Evolutionary conservation across 2,113 vertebrate species (phyloP).

Genomic region (Neotoma lepida): DNA sequence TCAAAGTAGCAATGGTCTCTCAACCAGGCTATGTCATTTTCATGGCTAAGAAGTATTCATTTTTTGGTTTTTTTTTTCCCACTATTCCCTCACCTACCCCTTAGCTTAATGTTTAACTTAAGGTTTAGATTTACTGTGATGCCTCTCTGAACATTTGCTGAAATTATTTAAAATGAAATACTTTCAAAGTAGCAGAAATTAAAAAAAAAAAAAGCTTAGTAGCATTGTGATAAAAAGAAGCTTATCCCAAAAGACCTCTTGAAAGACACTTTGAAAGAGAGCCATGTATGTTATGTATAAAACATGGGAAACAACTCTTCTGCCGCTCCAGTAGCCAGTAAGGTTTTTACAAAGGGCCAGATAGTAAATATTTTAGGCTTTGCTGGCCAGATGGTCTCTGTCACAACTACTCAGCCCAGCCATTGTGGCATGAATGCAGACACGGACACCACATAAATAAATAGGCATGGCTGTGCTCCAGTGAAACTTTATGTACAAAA

Average conservation of each 20-base stretch:
- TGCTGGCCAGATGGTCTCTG: neutral
- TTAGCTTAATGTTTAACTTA: neutral
- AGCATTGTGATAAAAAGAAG: neutral
- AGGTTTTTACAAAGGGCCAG: neutral
- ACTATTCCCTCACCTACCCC: neutral
- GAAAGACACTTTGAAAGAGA: neutral
- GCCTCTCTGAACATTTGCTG: slow-evolving; percentile 7
- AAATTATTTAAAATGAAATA: slow-evolving; percentile 35
- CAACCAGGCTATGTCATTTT: neutral
- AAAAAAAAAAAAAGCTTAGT: neutral
- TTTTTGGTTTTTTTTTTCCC: neutral
- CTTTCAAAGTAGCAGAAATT: slow-evolving; percentile 41
- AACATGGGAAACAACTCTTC: neutral
- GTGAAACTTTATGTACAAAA: slow-evolving; percentile 42
- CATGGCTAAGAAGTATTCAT: neutral
- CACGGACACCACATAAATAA: neutral
- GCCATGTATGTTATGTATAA: neutral
- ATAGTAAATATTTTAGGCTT: slow-evolving; percentile 29
- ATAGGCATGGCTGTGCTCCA: neutral
- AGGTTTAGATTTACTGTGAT: neutral
- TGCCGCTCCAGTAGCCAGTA: neutral
- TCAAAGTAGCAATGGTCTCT: neutral
- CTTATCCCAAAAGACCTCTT: slow-evolving; percentile 2
- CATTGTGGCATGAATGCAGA: neutral
- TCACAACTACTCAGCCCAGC: neutral